phyloP scores from a whole-genome alignment of 2,888 invertebrate genomes.

The Prionchulus punctatus region DNA sequence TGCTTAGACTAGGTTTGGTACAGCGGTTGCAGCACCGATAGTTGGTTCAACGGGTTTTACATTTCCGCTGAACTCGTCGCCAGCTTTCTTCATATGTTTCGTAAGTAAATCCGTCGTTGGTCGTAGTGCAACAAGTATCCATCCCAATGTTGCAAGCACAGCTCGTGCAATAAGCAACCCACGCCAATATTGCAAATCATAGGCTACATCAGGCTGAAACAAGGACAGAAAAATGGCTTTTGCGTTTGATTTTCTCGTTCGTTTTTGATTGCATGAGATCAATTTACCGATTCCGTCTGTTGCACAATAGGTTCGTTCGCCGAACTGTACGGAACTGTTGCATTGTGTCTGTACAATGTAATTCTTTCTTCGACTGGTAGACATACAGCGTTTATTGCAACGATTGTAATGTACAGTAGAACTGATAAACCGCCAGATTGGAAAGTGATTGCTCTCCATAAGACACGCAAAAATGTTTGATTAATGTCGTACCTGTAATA shows the following conservation, averaged over 20 bases:
- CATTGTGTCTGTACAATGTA: neutral
- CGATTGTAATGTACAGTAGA: neutral
- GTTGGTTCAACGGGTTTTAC: no score
- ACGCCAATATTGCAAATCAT: neutral
- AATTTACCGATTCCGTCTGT: neutral
- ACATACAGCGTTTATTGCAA: neutral
- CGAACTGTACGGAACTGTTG: neutral
- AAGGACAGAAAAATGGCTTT: no score
- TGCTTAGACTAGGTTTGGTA: no score
- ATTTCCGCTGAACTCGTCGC: neutral
- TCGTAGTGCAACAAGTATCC: neutral
- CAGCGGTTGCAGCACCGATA: no score
- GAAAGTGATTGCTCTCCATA: neutral
- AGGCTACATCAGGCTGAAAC: neutral
- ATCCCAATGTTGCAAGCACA: neutral
- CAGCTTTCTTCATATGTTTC: neutral
- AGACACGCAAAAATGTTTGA: neutral
- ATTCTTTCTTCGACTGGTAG: neutral
- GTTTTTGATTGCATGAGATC: neutral
- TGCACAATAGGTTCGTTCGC: neutral
- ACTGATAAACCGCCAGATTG: neutral
- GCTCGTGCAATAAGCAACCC: neutral
- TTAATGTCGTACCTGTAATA: neutral
- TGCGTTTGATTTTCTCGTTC: neutral
- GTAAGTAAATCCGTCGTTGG: neutral